Base-by-base conservation (phyloP, 2,113 vertebrate genomes). In the Oenanthe melanoleuca region DNA sequence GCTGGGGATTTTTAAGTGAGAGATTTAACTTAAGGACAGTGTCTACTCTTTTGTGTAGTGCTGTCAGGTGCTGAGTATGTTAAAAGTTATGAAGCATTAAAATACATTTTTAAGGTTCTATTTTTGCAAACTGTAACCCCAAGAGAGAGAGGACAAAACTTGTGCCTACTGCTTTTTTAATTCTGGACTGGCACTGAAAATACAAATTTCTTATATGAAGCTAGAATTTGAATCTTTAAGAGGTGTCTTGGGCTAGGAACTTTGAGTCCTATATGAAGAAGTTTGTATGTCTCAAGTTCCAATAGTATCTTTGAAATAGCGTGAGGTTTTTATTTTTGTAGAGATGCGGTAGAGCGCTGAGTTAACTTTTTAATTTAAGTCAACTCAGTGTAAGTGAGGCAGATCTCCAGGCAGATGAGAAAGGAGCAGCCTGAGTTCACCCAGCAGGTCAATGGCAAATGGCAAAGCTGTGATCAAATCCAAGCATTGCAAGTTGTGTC, bases 1-100 rank as follows among this genome's bases (percentile, higher is more conserved):
- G 21, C 28, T 65, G 63, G 28, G 34, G n/a, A 33, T 69, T 80
- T 71, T 59, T 29, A 74, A 66, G 12, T 47, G 22, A 60, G 63
- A 61, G 11, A 15, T 84, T 67, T 83, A 61, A 37, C 16, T 56
- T 34, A 65, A 38, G 26, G 24, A 22, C 13, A 7, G 3, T 15
- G 10, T 56, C 15, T 64, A 42, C 13, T 53, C 6, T 75, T 91
- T 71, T 69, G 42, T 19, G 12, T 55, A 49, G 6, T 70, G 8
- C 15, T 22, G 13, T 73, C 12, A 86, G 33, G 14, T 3, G 0
- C 7, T 29, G 64, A 72, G 33, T 73, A 47, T 1, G 0, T 38
- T 42, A 6, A 72, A 85, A 85, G 42, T 78, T 90, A 34, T 7
- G 6, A 15, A 90, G 17, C 77, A 22, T 66, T 70, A 42, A 59